Conservation (phyloP, 1,140 invertebrate species). For the Drosophila nannoptera region DNA sequence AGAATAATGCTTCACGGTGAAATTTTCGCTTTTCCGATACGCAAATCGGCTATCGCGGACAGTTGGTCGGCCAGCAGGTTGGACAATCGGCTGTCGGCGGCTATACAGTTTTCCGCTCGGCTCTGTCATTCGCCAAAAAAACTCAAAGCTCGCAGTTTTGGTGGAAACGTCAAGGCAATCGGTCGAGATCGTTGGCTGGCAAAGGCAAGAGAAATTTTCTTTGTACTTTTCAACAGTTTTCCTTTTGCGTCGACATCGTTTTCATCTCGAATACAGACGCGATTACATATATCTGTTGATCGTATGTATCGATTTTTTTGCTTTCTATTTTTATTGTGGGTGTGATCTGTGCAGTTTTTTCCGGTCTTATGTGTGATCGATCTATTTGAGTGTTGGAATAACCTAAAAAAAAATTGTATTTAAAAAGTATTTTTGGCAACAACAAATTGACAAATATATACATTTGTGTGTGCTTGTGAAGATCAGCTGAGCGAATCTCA, state of each 20-base stretch:
- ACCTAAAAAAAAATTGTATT: conserved; percentile 17
- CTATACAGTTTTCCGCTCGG: conserved; percentile 42
- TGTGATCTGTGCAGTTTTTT: conserved; percentile 45
- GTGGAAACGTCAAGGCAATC: conserved; percentile 70
- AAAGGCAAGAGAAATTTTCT: conserved; percentile 23
- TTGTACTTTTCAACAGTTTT: conserved; percentile 8
- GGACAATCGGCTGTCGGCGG: conserved; percentile 8
- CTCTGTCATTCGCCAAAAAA: conserved; percentile 20
- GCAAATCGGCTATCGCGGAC: too few species aligned
- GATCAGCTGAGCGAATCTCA: conserved; percentile 23
- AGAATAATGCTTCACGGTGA: conserved; percentile 26
- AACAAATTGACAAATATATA: background rate
- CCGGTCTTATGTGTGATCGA: conserved; percentile 34
- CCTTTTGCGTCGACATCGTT: conserved; percentile 44
- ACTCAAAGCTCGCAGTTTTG: conserved; percentile 49
- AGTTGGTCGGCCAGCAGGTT: conserved; percentile 18
- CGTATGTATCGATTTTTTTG: conserved; percentile 5
- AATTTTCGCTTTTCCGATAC: conserved; percentile 9
- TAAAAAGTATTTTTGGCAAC: background rate
- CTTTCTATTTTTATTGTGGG: too few species aligned
- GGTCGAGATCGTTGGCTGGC: conserved; percentile 32
- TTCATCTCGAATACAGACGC: conserved; percentile 47
- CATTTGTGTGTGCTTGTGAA: background rate
- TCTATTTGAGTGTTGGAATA: conserved; percentile 23
- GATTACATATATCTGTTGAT: background rate